Conservation (phyloP, 2,797 vertebrate species). For the Hirundo rustica region DNA sequence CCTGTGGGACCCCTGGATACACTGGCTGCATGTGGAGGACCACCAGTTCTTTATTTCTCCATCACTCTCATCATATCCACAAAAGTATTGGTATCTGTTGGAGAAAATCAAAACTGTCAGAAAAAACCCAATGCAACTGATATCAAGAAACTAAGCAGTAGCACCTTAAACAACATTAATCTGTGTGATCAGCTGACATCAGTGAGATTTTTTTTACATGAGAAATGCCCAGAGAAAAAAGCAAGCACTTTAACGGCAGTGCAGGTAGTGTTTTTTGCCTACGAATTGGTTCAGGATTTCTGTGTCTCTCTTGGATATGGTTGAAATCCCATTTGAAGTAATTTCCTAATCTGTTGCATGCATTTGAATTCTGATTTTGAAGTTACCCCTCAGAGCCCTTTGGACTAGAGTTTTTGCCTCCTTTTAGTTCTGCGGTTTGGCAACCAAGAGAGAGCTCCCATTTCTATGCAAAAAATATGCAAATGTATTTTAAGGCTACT, state of each 20-base stretch:
- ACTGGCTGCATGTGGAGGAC: not conserved
- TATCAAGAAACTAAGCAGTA: not conserved
- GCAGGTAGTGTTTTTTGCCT: not conserved
- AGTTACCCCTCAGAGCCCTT: constrained; percentile 8
- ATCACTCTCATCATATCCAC: not conserved
- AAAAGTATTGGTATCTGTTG: not conserved
- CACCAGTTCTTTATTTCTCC: not conserved
- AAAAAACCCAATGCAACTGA: not conserved
- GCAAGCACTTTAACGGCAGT: not conserved
- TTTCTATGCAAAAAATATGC: constrained; percentile 60
- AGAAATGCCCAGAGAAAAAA: not conserved
- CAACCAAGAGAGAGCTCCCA: constrained; percentile 31
- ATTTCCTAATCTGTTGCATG: constrained; percentile 42
- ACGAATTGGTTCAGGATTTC: not conserved
- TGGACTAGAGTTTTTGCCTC: constrained; percentile 56
- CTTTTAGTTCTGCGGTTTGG: constrained; percentile 63
- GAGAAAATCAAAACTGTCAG: not conserved
- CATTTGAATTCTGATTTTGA: constrained; percentile 35
- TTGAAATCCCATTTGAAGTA: constrained; percentile 14
- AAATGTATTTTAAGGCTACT: constrained; percentile 65
- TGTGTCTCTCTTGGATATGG: not conserved
- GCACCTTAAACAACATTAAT: not conserved
- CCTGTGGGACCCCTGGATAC: not conserved
- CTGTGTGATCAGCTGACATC: not conserved
- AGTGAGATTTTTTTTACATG: not conserved